phyloP scores from a whole-genome alignment of 2,113 vertebrate genomes.

The Oplegnathus fasciatus region DNA sequence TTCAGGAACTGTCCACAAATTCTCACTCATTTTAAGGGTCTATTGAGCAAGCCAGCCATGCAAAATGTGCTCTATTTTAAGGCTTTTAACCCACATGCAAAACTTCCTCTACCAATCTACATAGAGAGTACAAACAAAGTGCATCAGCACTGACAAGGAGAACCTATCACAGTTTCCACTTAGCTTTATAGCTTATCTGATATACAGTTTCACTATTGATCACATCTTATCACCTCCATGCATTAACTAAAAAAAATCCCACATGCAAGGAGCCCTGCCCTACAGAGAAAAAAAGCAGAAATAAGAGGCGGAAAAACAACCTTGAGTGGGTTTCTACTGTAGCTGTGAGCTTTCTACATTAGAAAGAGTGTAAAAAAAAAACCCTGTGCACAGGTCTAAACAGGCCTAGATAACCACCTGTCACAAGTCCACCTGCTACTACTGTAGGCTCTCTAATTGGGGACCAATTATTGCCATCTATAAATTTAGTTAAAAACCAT shows the following conservation, averaged over 20 bases:
- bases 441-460: not conserved
- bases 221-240: not conserved
- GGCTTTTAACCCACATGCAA: not conserved
- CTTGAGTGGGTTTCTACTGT: not conserved
- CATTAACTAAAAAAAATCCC: not conserved
- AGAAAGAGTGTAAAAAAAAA: not conserved
- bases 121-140: not conserved
- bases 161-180: conserved; percentile 17
- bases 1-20: not conserved
- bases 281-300: not conserved
- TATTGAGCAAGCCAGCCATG: not conserved
- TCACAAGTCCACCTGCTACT: conserved; percentile 33
- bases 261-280: not conserved
- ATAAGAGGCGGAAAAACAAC: not conserved
- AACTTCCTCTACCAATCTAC: not conserved
- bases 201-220: conserved; percentile 16
- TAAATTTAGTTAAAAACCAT: not conserved
- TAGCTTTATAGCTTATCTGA: conserved; percentile 7
- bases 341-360: not conserved
- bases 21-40: not conserved
- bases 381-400: too few relatives aligned
- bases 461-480: not conserved
- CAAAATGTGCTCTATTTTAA: conserved; percentile 6
- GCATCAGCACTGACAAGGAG: not conserved
- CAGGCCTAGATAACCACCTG: too few relatives aligned